A percentile compares a stretch with the other conserved stretches of the same genome.
These are phyloP conservation scores for Sminthurinus aureus DNA, from an alignment of 2,888 invertebrate genomes.

Conservation along the genomic window DNA sequence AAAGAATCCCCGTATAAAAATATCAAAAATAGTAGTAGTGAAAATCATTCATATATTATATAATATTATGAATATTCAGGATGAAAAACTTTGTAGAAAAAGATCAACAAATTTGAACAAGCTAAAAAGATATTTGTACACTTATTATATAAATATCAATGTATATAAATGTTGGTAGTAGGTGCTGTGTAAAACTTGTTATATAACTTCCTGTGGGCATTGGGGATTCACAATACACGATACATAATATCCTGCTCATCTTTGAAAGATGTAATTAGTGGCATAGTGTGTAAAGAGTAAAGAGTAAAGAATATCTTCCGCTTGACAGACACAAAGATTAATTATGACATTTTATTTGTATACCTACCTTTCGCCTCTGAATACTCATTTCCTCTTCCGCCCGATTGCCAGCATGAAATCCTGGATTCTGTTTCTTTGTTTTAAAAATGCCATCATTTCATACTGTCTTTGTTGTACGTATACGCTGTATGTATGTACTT, in stretches of 20 bases:
- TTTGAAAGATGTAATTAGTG: constrained; percentile 55
- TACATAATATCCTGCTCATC: constrained; percentile 36
- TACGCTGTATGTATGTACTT: no score
- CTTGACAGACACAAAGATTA: constrained; percentile 55
- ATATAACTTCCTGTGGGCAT: no score
- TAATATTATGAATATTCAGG: no score
- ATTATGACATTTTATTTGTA: constrained; percentile 49
- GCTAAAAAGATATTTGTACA: neutral
- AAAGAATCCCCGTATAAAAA: no score
- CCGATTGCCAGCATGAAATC: neutral
- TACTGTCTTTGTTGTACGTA: no score
- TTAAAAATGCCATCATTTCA: no score
- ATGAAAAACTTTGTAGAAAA: neutral
- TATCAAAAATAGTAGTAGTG: no score
- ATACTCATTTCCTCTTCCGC: constrained; percentile 30
- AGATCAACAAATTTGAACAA: neutral
- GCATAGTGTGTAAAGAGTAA: constrained; percentile 13
- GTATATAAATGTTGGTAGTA: no score
- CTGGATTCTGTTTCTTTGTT: no score
- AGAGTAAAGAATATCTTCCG: neutral
- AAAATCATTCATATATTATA: no score
- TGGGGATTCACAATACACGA: no score
- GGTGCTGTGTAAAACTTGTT: no score
- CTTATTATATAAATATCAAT: neutral
- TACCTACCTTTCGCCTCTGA: constrained; percentile 34